phyloP scores from a whole-genome alignment of 1,140 invertebrate species.

The Ylistrum balloti region DNA sequence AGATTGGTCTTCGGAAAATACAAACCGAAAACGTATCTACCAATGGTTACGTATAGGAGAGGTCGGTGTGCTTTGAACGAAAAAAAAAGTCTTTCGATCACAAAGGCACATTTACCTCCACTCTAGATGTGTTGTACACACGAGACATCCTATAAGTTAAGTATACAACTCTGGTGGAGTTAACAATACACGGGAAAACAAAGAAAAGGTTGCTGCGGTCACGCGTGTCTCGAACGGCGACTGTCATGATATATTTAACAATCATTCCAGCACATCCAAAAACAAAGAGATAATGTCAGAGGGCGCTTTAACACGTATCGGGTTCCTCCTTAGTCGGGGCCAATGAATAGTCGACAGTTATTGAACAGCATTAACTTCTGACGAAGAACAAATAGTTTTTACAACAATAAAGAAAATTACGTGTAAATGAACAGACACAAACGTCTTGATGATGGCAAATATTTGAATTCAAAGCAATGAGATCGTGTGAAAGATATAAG shows the following conservation, averaged over 20 bases:
- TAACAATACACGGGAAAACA: neutral
- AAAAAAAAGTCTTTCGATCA: too few species aligned
- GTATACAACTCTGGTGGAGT: neutral
- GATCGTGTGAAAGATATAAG: slow-evolving; percentile 38
- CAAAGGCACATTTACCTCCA: too few species aligned
- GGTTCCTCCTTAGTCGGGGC: slow-evolving; percentile 6
- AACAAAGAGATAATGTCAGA: neutral
- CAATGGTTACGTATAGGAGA: too few species aligned
- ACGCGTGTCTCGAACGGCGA: neutral
- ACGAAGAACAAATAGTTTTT: neutral
- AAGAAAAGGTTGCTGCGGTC: neutral
- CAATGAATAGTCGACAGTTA: neutral
- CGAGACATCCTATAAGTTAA: too few species aligned
- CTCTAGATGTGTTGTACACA: too few species aligned
- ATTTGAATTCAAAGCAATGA: neutral
- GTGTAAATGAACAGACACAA: slow-evolving; percentile 4
- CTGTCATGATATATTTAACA: neutral
- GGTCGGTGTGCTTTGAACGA: too few species aligned
- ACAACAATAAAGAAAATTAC: neutral
- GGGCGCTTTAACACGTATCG: slow-evolving; percentile 10
- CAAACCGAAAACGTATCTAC: too few species aligned
- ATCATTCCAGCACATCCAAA: neutral
- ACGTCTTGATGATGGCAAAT: slow-evolving; percentile 12
- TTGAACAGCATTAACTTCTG: neutral
- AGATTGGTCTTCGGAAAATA: too few species aligned